Base-by-base conservation (phyloP, 2,888 invertebrate genomes). In the Ganaspis brasiliensis region DNA sequence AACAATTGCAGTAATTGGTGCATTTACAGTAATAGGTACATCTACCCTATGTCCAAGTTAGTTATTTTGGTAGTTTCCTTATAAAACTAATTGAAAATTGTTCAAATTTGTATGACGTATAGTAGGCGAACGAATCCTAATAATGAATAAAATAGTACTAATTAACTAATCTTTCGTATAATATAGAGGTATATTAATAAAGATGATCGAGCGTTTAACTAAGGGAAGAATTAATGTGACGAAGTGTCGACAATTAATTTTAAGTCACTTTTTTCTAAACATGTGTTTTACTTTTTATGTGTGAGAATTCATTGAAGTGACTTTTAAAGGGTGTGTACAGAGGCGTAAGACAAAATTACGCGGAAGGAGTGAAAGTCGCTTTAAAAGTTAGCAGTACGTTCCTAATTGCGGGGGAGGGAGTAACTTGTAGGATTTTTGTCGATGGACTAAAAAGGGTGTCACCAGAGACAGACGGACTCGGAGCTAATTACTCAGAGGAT, bases 401-500 rank as follows among this genome's bases (percentile, higher is more conserved):
- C 45, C 45, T 49, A 67, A 67, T 67, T 67, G n/a, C 45, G 67
- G 45, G 14, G 40, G 24, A 24, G 24, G 45, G 67, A 67, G 67
- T 67, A 67, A 67, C 67, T 67, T n/a, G n/a, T n/a, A 67, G 67
- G 67, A 67, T 67, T 67, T 45, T 40, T 67, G 45, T 49, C 40
- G 67, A 45, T 49, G 67, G 24, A 67, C n/a, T 24, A 24, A 45
- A 8, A 9, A 21, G 40, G 67, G 82, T 82, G 86, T 87, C 85
- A 84, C 79, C 81, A 79, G 78, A 76, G 76, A 74, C 73, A 35
- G 70, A 73, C 57, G 55, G 81, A 77, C 74, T 85, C 82, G 85
- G 75, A 85, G 85, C 88, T 89, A 89, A 90, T 90, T 90, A 87
- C 85, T 83, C 81, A 78, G 82, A 82, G 84, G 86, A 80, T 83